These are phyloP conservation scores for Trypoxylus dichotomus DNA, from an alignment of 1,140 invertebrate genomes.

Conservation along the genomic window DNA sequence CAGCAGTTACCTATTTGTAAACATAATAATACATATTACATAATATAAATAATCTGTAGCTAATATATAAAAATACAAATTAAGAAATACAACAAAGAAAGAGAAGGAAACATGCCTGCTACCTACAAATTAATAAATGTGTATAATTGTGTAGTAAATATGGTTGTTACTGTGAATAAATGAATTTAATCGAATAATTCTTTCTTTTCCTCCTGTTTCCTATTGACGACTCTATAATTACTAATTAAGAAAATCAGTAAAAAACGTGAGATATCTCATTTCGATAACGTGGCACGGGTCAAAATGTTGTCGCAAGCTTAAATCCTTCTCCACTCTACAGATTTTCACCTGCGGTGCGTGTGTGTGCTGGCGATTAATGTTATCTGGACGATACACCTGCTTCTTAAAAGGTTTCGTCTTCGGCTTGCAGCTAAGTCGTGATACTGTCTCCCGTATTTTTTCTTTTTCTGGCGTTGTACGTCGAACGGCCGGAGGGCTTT, in stretches of 20 bases:
- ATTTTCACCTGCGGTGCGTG: neutral
- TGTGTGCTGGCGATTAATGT: neutral
- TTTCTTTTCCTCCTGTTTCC: neutral
- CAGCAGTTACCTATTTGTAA: neutral
- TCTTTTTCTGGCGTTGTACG: too few species aligned
- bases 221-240: neutral
- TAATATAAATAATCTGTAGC: neutral
- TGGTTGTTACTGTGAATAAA: conserved; percentile 52
- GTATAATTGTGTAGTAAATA: conserved; percentile 50
- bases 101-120: neutral
- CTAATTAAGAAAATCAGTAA: neutral
- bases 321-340: neutral
- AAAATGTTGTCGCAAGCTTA: neutral
- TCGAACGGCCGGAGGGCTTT: too few species aligned
- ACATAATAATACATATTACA: neutral
- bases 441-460: neutral
- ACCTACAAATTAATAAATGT: conserved; percentile 31
- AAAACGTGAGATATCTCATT: neutral
- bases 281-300: neutral
- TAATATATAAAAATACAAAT: neutral
- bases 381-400: conserved; percentile 6
- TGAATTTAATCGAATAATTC: conserved; percentile 36
- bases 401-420: conserved; percentile 9
- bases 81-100: conserved; percentile 4
- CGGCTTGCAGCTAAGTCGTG: neutral